Base-by-base conservation (phyloP, 2,888 invertebrate species). In the Troides aeacus region DNA sequence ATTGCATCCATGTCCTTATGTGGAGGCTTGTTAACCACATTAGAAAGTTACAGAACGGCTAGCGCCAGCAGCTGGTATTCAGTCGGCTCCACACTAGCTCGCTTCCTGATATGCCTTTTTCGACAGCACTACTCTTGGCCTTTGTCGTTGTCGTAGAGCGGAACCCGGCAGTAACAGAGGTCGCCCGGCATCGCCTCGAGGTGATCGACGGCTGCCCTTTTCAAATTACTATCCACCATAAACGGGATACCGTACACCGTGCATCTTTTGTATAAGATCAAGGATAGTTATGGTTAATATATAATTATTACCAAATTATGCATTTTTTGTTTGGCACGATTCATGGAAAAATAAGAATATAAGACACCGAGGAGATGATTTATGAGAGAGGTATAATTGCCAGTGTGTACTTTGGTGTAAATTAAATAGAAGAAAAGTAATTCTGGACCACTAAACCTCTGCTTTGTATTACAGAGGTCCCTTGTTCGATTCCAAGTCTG, bases 91-190 rank as follows among this genome's bases (percentile, higher is more conserved):
- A 23, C 46, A 24, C 59, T 58, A 23, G 58, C 65, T 23, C 64
- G 57, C 72, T 71, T 74, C 70, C 71, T 71, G 65, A 69, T 71
- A 67, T 66, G 50, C 69, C 71, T 72, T 71, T 68, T 72, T 68
- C 71, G 70, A 71, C 71, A 69, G 72, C 65, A 66, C 56, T 68
- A 70, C 68, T 74, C 79, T 79, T 84, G 85, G 85, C 87, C 85
- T 86, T 86, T 85, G 84, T 81, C 83, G 81, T 82, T 80, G 82
- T 81, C 79, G 81, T 30, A 62, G 67, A 36, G 59, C 64, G 57
- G 79, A 84, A 88, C 87, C 89, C 90, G 90, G 90, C 83, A 90
- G 88, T 83, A 74, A 80, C 77, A 79, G 84, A 84, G 84, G 85
- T 81, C 83, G 78, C 75, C 39, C 74, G 59, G 70, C 79, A 74